These are phyloP conservation scores for Kryptopterus vitreolus DNA, from an alignment of 2,797 vertebrate genomes.

Conservation along the genomic window DNA sequence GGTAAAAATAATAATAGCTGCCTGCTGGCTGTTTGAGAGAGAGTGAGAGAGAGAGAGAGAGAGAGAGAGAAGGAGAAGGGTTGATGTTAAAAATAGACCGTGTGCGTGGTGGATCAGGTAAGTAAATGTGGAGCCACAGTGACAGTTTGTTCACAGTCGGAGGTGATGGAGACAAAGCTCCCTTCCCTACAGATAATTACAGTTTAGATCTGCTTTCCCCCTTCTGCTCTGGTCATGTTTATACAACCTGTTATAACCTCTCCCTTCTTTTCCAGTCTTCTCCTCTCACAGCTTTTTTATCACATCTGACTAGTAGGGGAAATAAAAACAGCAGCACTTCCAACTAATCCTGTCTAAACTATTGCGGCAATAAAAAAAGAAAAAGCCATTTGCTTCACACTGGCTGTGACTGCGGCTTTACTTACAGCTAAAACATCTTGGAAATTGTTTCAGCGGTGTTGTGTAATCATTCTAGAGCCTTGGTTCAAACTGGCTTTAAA, in stretches of 20 bases:
- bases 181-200: constrained; percentile 59
- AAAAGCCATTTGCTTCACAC: background rate
- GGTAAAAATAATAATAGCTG: constrained; percentile 44
- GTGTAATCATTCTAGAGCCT: background rate
- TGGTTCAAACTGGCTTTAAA: background rate
- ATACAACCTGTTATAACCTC: constrained; percentile 54
- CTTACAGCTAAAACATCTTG: background rate
- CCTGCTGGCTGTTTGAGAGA: constrained; percentile 18
- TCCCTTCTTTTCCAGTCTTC: constrained; percentile 15
- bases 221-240: constrained; percentile 72
- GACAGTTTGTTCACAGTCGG: constrained; percentile 53
- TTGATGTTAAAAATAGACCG: constrained; percentile 23
- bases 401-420: background rate
- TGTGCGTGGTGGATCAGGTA: constrained; percentile 53
- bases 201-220: constrained; percentile 61
- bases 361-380: background rate
- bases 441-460: background rate
- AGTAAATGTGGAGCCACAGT: constrained; percentile 43
- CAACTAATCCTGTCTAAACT: background rate
- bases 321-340: constrained; percentile 59
- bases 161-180: constrained; percentile 50
- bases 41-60: constrained; percentile 32
- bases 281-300: constrained; percentile 28
- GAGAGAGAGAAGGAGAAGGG: constrained; percentile 10
- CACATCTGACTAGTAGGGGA: constrained; percentile 67